phyloP scores from a whole-genome alignment of 2,113 vertebrate species.

The Panthera uncia region DNA sequence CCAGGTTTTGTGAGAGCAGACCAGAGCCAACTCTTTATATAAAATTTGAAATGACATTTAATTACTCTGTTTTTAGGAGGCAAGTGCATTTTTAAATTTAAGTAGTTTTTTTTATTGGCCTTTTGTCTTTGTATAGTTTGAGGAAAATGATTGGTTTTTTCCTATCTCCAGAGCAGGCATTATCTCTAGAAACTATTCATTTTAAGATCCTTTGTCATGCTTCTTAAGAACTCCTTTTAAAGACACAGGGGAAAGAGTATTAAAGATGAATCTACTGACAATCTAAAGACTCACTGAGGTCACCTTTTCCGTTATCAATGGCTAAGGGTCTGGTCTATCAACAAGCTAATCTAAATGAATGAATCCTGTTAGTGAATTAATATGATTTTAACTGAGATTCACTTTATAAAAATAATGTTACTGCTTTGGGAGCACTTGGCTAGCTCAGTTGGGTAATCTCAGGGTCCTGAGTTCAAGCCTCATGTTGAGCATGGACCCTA shows the following conservation, averaged over 20 bases:
- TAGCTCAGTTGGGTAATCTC: not conserved
- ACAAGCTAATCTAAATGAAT: slow-evolving; percentile 14
- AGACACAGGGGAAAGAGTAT: not conserved
- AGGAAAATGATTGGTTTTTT: not conserved
- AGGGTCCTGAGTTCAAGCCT: not conserved
- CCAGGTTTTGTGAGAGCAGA: not conserved
- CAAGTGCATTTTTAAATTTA: not conserved
- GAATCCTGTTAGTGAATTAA: slow-evolving; percentile 3
- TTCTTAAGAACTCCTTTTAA: slow-evolving; percentile 13
- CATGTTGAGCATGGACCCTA: not conserved
- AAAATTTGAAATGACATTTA: slow-evolving; percentile 56
- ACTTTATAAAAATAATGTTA: not conserved
- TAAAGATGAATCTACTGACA: not conserved
- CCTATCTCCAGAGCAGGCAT: not conserved
- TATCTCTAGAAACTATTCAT: slow-evolving; percentile 12
- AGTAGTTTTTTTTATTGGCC: not conserved
- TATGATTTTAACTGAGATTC: not conserved
- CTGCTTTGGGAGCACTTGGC: not conserved
- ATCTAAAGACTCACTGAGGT: not conserved
- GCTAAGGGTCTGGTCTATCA: not conserved
- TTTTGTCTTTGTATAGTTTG: not conserved
- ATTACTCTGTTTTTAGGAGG: not conserved
- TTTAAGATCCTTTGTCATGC: not conserved
- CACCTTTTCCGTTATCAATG: not conserved
- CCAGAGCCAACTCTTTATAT: slow-evolving; percentile 15